Evolutionary conservation across 2,888 invertebrate genomes (phyloP).

Genomic region (Drosophila infuscata): DNA sequence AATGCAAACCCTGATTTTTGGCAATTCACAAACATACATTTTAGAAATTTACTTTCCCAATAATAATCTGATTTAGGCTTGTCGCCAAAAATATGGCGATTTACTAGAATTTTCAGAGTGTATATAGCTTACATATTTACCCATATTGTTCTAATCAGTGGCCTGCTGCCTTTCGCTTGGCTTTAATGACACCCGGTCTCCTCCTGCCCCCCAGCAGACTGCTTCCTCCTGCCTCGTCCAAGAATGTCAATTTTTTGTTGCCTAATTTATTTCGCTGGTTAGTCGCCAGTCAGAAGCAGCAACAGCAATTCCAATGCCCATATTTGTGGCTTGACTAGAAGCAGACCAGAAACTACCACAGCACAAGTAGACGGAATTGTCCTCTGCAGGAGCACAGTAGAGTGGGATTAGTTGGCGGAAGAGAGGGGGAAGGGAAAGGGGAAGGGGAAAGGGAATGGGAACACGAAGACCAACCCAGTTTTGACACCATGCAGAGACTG

Average conservation of each 20-base stretch:
- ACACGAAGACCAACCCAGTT: slow-evolving; percentile 48
- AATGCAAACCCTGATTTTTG: too few species aligned
- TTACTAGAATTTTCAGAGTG: not conserved
- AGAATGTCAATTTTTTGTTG: slow-evolving; percentile 76
- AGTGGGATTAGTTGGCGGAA: not conserved
- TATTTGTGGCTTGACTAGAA: slow-evolving; percentile 55
- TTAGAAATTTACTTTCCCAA: not conserved
- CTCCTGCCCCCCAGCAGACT: not conserved
- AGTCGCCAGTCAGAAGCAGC: slow-evolving; percentile 26
- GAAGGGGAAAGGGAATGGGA: not conserved
- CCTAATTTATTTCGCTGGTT: slow-evolving; percentile 71
- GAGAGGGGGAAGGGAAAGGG: not conserved
- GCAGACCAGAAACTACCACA: slow-evolving; percentile 43
- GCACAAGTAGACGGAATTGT: not conserved
- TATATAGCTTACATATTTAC: slow-evolving; percentile 64
- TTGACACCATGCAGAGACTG: slow-evolving; percentile 70
- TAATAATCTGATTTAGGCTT: not conserved
- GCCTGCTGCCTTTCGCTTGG: slow-evolving; percentile 47
- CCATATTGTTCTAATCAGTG: slow-evolving; percentile 78
- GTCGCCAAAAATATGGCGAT: not conserved
- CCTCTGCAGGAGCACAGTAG: not conserved
- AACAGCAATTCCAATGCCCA: slow-evolving; percentile 41
- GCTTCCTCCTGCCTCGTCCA: slow-evolving; percentile 7
- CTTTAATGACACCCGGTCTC: slow-evolving; percentile 56
- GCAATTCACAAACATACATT: not conserved